Evolutionary conservation across 2,888 invertebrate genomes (phyloP), one percentile per base, ranked within the genome.

Genomic region (Pandemis corylana): DNA sequence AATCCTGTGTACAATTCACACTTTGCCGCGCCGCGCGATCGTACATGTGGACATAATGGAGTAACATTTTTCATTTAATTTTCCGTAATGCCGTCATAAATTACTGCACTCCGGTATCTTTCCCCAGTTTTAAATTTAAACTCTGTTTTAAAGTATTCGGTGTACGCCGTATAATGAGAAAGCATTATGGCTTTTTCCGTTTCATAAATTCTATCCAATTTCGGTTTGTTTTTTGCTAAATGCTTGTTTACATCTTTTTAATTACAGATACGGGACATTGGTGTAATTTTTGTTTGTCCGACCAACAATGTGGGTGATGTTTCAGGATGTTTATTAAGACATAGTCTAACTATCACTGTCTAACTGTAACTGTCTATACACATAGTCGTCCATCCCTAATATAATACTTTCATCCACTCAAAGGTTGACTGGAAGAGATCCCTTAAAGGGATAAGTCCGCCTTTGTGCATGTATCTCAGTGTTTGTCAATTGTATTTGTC

Each of bases 51-150:
- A 69, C 68, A 73, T 75, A 72, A 76, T 82, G 80, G 80, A 70
- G 82, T 80, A 80, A 83, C 82, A 83, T 86, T 88, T 85, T 89
- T 89, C 87, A 90, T 89, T 89, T 88, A 88, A 88, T 89, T 89
- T 85, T 82, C 82, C 85, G 82, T 88, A 90, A 90, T 89, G 89
- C 87, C 84, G 83, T 81, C 87, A 86, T 90, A 90, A 90, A 90
- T 90, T 83, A 84, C 83, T 76, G 76, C 78, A 80, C 82, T 82
- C 80, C 81, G 85, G 85, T 89, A 90, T 89, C 90, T 85, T 88
- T 86, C 84, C 87, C 85, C 83, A 85, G 83, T 87, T 88, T 86
- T 82, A 79, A 87, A 88, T 86, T 89, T 85, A 88, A 85, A 74
- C 80, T 83, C 82, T 77, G 81, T 84, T 88, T 87, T 85, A 86